These are phyloP conservation scores for Leptinotarsa texana DNA, from an alignment of 1,140 invertebrate species.

Conservation along the genomic window DNA sequence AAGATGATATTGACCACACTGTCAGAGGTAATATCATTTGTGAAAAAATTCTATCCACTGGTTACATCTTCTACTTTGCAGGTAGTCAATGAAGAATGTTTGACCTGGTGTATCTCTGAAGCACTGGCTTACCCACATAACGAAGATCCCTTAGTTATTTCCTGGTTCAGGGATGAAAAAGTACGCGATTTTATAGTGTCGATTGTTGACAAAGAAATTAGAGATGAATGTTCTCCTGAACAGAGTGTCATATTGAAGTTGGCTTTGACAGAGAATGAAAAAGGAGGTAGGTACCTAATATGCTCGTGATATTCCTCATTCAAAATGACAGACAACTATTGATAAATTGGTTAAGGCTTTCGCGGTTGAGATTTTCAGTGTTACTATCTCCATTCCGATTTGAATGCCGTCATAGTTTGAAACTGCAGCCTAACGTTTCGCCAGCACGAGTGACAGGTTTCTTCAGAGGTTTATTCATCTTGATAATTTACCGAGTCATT, in stretches of 20 bases:
- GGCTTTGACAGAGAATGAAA: slow-evolving; percentile 46
- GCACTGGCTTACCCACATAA: slow-evolving; percentile 58
- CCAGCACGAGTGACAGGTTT: no score
- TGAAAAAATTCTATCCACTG: neutral
- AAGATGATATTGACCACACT: slow-evolving; percentile 59
- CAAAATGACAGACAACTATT: no score
- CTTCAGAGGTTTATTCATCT: no score
- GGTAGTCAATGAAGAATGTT: slow-evolving; percentile 36
- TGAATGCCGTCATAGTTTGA: no score
- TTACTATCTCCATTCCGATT: no score
- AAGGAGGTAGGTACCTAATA: slow-evolving; percentile 39
- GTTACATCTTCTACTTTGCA: slow-evolving; percentile 28
- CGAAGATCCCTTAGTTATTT: slow-evolving; percentile 56
- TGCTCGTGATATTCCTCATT: no score
- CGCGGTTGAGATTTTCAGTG: no score
- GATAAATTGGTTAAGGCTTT: no score
- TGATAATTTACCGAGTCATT: no score
- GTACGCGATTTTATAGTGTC: slow-evolving; percentile 55
- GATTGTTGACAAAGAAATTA: slow-evolving; percentile 54
- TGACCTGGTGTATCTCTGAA: slow-evolving; percentile 55
- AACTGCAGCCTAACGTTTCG: no score
- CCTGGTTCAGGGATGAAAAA: slow-evolving; percentile 58
- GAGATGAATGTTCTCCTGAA: slow-evolving; percentile 54
- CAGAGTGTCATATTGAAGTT: slow-evolving; percentile 56
- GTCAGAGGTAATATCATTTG: slow-evolving; percentile 53